A percentile compares a stretch with the other conserved stretches of the same genome.
phyloP scores from a whole-genome alignment of 2,113 vertebrate species.

The Maccullochella peelii region DNA sequence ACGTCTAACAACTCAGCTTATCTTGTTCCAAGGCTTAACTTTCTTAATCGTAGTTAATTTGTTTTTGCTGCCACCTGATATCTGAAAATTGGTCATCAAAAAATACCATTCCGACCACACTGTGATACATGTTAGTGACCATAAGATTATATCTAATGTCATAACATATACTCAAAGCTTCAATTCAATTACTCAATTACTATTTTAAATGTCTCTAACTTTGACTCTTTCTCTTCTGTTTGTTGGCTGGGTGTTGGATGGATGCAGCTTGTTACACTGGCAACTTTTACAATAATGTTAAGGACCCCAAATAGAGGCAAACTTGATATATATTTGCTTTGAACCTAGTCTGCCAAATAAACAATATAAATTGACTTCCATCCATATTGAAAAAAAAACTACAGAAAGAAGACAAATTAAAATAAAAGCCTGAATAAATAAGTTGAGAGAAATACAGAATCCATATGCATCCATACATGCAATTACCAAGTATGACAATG shows the following conservation, averaged over 20 bases:
- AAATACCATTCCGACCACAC: not conserved
- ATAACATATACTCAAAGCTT: conserved; percentile 1
- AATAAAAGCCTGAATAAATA: not conserved
- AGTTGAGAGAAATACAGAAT: not conserved
- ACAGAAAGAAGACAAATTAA: not conserved
- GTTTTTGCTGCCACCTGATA: conserved; percentile 36
- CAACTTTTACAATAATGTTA: not conserved
- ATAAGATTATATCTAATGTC: conserved; percentile 3
- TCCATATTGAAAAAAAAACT: not conserved
- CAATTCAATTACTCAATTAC: not conserved
- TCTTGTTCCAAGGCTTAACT: conserved; percentile 28
- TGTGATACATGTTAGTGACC: not conserved
- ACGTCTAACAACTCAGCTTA: conserved; percentile 21
- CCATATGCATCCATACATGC: not conserved
- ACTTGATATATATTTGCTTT: not conserved
- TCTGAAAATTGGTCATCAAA: conserved; percentile 30
- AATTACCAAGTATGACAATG: no score
- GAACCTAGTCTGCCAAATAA: not conserved
- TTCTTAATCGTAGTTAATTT: conserved; percentile 39
- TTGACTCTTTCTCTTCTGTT: not conserved
- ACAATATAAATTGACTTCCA: not conserved
- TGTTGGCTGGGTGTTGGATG: no score
- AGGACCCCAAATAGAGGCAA: not conserved
- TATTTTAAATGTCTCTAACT: not conserved
- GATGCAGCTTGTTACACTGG: not conserved